Percentiles rank a stretch among this genome's conserved stretches.
Evolutionary conservation across 2,797 vertebrate species (phyloP).

Genomic region (Chanos chanos): DNA sequence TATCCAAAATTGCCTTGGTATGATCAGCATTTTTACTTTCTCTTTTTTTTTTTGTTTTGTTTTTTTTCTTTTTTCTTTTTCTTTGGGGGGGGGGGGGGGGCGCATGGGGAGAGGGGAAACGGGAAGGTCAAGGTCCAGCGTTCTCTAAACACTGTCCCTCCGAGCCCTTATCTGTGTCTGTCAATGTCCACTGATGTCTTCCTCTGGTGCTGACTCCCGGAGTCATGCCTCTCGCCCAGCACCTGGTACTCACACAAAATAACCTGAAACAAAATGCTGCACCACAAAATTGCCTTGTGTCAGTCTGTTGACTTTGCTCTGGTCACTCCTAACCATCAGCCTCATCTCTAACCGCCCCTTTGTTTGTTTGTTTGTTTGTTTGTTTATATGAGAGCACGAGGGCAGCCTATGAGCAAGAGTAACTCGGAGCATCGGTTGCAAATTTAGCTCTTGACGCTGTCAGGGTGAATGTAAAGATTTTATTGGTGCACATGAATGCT

Average conservation of each 20-base stretch:
- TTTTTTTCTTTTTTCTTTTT: too few species aligned
- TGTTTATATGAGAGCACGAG: conserved; percentile 11
- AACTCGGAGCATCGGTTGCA: conserved; percentile 49
- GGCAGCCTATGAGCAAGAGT: conserved; percentile 53
- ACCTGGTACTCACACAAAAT: conserved; percentile 71
- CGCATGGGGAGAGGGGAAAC: conserved; percentile 33
- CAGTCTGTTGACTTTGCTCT: conserved; percentile 63
- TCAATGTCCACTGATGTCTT: conserved; percentile 70
- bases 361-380: conserved; percentile 41
- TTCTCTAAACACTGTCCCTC: conserved; percentile 59
- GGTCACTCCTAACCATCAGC: conserved; percentile 65
- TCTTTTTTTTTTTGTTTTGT: conserved; percentile 36
- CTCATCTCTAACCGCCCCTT: conserved; percentile 55
- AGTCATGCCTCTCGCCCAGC: conserved; percentile 63
- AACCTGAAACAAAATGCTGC: conserved; percentile 38
- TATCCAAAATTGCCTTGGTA: too few species aligned
- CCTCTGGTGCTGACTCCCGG: conserved; percentile 60
- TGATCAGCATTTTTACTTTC: too few species aligned
- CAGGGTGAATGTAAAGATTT: conserved; percentile 12
- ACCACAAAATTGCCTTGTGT: conserved; percentile 45
- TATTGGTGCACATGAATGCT: background rate
- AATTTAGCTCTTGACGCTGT: conserved; percentile 43
- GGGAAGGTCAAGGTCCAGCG: conserved; percentile 72
- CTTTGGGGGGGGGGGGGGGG: conserved; percentile 13
- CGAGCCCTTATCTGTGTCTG: conserved; percentile 63